Percentiles rank a stretch among this genome's conserved stretches.
Conservation (phyloP, 1,140 invertebrate genomes). For the Neodiprion pinetum region DNA sequence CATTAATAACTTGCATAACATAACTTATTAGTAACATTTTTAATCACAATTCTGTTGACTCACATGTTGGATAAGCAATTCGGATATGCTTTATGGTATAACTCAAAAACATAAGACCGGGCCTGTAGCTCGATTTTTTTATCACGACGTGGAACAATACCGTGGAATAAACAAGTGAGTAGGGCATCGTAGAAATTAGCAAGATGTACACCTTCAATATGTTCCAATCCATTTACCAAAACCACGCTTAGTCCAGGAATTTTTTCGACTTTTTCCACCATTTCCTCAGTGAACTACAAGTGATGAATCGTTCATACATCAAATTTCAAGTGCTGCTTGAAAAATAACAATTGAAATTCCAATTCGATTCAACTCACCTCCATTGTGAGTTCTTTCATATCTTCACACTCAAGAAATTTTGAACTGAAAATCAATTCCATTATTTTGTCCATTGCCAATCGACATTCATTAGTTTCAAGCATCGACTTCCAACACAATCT, state of each 20-base stretch:
- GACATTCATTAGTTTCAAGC: constrained; percentile 44
- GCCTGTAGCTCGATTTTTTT: constrained; percentile 42
- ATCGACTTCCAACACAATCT: constrained; percentile 41
- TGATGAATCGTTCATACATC: constrained; percentile 10
- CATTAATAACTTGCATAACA: neutral
- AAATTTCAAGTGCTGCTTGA: neutral
- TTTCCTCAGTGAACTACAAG: constrained; percentile 38
- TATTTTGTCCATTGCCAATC: constrained; percentile 35
- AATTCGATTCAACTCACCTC: constrained; percentile 31
- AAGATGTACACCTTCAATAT: constrained; percentile 23
- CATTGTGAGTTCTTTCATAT: constrained; percentile 9
- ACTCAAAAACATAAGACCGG: constrained; percentile 11
- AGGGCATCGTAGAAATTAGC: constrained; percentile 31
- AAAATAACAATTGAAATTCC: neutral
- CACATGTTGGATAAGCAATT: neutral
- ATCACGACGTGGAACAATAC: constrained; percentile 38
- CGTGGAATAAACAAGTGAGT: constrained; percentile 44
- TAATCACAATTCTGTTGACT: neutral
- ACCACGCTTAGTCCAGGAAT: constrained; percentile 40
- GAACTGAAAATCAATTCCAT: constrained; percentile 34
- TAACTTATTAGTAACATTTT: too few relatives aligned
- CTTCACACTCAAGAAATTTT: constrained; percentile 24
- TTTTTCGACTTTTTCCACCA: constrained; percentile 38
- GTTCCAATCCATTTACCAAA: constrained; percentile 37
- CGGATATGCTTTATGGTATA: neutral